These are phyloP conservation scores for Ivindomyrus marchei DNA, from an alignment of 2,113 vertebrate species.

Conservation along the genomic window DNA sequence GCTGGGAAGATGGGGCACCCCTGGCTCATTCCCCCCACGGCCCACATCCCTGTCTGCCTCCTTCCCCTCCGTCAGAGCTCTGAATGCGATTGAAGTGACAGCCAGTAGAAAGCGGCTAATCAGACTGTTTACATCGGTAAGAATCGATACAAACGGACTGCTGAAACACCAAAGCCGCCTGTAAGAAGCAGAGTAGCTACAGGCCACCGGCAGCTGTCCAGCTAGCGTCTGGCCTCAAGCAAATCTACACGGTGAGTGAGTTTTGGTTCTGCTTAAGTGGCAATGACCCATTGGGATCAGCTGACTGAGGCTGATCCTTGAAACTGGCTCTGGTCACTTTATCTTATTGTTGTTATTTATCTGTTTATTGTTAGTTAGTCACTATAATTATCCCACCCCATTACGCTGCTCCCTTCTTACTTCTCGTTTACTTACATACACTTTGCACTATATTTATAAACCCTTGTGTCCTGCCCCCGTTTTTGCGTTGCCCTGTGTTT, in stretches of 20 bases:
- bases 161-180: slow-evolving; percentile 93
- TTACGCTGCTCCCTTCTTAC: neutral
- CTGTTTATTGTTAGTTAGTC: neutral
- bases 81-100: slow-evolving; percentile 99
- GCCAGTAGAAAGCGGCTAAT: slow-evolving; percentile 98
- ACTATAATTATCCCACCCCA: neutral
- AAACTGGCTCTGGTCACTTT: neutral
- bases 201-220: slow-evolving; percentile 56
- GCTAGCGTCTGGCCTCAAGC: slow-evolving; percentile 54
- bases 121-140: slow-evolving; percentile 99
- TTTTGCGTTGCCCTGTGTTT: neutral
- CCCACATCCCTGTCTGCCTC: slow-evolving; percentile 70
- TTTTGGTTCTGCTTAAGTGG: slow-evolving; percentile 73
- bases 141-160: slow-evolving; percentile 99
- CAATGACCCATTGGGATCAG: slow-evolving; percentile 67
- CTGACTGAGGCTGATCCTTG: slow-evolving; percentile 35
- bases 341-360: neutral
- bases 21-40: slow-evolving; percentile 55
- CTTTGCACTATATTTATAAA: neutral
- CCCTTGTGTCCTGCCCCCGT: neutral
- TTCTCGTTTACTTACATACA: neutral
- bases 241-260: slow-evolving; percentile 60
- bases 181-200: slow-evolving; percentile 82
- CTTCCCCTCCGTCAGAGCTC: slow-evolving; percentile 80
- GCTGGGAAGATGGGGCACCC: slow-evolving; percentile 76